Evolutionary conservation across 64 coral and sea anemone species (phyloP).

Genomic region (Montipora sp.): DNA sequence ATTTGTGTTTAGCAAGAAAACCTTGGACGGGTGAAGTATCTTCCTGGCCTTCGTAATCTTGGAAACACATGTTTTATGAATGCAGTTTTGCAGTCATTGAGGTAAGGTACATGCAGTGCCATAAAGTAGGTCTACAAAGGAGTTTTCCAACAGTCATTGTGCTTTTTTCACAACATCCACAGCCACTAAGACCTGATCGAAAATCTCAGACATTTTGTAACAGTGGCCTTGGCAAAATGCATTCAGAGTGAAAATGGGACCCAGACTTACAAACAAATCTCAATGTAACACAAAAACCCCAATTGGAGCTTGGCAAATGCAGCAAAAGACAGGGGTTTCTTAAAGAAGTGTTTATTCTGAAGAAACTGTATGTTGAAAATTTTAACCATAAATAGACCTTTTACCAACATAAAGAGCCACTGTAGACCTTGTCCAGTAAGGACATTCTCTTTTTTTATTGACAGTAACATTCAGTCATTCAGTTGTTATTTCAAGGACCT

Average conservation of each 20-base stretch:
- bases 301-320: no score
- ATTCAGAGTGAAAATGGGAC: not conserved
- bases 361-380: no score
- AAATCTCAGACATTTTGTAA: not conserved
- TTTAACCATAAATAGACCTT: no score
- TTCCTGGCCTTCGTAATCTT: conserved; percentile 95
- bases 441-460: not conserved
- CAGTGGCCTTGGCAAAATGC: not conserved
- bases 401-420: no score
- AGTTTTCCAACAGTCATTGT: no score
- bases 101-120: conserved; percentile 39
- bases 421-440: not conserved
- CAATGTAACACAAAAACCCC: no score
- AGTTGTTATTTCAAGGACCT: conserved; percentile 99
- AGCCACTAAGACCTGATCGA: no score
- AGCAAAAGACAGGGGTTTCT: no score
- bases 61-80: conserved; percentile 99
- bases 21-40: conserved; percentile 75
- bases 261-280: not conserved
- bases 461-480: conserved; percentile 96
- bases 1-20: conserved; percentile 89
- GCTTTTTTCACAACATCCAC: no score
- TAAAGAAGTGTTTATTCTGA: no score
- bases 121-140: no score
- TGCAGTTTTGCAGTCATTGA: conserved; percentile 95